These are phyloP conservation scores for Heliconius nattereri DNA, from an alignment of 1,140 invertebrate genomes.

Conservation along the genomic window DNA sequence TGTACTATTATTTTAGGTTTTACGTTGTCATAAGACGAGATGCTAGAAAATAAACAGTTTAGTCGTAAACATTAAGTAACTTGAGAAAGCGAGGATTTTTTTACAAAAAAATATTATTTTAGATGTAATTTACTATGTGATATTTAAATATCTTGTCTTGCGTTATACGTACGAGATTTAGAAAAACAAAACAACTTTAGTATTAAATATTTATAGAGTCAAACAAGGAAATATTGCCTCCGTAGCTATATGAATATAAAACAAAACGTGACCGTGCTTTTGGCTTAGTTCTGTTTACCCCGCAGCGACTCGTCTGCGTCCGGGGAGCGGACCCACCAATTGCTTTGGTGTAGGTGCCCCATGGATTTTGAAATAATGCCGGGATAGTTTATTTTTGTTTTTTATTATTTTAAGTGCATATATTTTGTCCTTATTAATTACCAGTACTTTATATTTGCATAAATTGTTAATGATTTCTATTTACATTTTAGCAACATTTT, in stretches of 20 bases:
- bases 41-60: not conserved
- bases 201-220: conserved; percentile 9
- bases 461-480: not conserved
- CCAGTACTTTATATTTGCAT: not conserved
- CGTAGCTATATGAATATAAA: conserved; percentile 26
- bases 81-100: not conserved
- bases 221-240: conserved; percentile 5
- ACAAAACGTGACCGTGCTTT: conserved; percentile 33
- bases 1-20: too few species aligned
- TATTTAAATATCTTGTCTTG: not conserved
- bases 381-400: not conserved
- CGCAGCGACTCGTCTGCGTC: conserved; percentile 44
- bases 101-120: not conserved
- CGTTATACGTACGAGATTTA: not conserved
- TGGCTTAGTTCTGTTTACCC: conserved; percentile 39
- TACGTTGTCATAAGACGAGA: not conserved
- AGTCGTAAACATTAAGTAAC: not conserved
- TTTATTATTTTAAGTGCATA: not conserved
- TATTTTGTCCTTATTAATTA: too few species aligned
- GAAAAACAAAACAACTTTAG: not conserved
- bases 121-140: not conserved
- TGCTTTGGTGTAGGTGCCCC: conserved; percentile 45
- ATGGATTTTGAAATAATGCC: conserved; percentile 9
- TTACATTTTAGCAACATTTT: not conserved
- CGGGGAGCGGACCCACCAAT: conserved; percentile 53